Base-by-base conservation (phyloP, 1,140 invertebrate species). In the Lineus longissimus region DNA sequence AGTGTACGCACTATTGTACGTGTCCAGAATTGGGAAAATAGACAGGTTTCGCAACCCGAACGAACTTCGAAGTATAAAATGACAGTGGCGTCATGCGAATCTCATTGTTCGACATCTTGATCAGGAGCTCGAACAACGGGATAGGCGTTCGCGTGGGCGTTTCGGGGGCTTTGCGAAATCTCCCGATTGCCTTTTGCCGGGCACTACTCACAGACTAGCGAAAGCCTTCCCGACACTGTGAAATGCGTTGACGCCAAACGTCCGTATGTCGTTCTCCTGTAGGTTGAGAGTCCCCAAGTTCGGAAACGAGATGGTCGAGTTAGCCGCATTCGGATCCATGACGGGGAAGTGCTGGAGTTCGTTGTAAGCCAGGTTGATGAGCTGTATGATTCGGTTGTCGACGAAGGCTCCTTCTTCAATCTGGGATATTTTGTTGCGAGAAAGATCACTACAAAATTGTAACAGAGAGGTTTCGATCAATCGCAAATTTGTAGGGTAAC, bases 271-370 rank as follows among this genome's bases (percentile, higher is more conserved):
- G 41, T 73, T 73, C 29, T 70, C 64, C 22, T 61, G 60, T 13
- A 73, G 62, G 27, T 68, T 43, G 7, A 71, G 47, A 13, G 59
- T 62, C 13, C 30, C 62, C 2, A 73, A 60, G 19, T 59, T 31
- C 2, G 61, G 63, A 57, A 66, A 62, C 30, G 64, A 64, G 0
- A 27, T 22, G 13, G 51, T 15, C 17, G 29, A 15, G 23, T 11
- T 55, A n/a, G 2, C 29, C 51, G 51, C 23, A 15, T 23, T 23
- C 15, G 19, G 23, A 27, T 29, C 29, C 23, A 11, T 55, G 15
- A 29, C 64, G 2, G 64, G 67, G 41, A 67, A 70, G 58, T 64
- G 65, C 13, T 63, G 59, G 2, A 67, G 61, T 36, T 63, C 23
- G 31, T 67, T 70, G 36, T 57, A 23, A 7, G 62, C 51, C 25